Evolutionary conservation across 2,797 vertebrate genomes (phyloP).

Genomic region (Sphaeramia orbicularis): DNA sequence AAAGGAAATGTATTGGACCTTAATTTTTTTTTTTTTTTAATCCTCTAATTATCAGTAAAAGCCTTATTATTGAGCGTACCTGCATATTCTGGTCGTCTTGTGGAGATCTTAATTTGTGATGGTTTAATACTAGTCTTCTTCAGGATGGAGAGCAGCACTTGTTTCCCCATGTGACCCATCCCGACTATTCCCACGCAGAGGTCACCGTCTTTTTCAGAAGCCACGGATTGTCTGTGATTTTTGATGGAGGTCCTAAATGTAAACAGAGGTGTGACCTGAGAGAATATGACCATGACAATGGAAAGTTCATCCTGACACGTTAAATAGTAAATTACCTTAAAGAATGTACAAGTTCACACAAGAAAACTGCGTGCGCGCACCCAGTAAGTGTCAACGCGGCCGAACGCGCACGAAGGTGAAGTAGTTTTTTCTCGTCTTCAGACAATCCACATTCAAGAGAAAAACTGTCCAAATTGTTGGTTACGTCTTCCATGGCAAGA

Average conservation of each 20-base stretch:
- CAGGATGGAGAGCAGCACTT: slow-evolving; percentile 77
- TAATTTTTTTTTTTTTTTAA: no score
- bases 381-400: slow-evolving; percentile 70
- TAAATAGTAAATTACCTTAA: slow-evolving; percentile 73
- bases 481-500: slow-evolving; percentile 63
- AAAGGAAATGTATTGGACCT: no score
- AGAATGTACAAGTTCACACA: slow-evolving; percentile 73
- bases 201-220: not conserved
- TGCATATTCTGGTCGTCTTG: slow-evolving; percentile 78
- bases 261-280: no score
- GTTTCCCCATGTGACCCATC: slow-evolving; percentile 84
- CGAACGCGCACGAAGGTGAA: slow-evolving; percentile 67
- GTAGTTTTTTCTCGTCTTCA: slow-evolving; percentile 62
- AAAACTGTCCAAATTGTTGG: slow-evolving; percentile 66
- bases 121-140: slow-evolving; percentile 63
- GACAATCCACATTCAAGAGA: slow-evolving; percentile 74
- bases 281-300: not conserved
- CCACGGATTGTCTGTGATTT: slow-evolving; percentile 1
- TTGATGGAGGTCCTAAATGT: slow-evolving; percentile 23
- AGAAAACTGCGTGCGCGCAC: slow-evolving; percentile 84
- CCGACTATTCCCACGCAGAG: slow-evolving; percentile 86
- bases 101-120: slow-evolving; percentile 81
- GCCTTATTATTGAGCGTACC: slow-evolving; percentile 53
- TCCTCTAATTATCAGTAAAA: no score
- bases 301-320: not conserved